phyloP scores from a whole-genome alignment of 2,797 vertebrate genomes.

The Danio choprae region DNA sequence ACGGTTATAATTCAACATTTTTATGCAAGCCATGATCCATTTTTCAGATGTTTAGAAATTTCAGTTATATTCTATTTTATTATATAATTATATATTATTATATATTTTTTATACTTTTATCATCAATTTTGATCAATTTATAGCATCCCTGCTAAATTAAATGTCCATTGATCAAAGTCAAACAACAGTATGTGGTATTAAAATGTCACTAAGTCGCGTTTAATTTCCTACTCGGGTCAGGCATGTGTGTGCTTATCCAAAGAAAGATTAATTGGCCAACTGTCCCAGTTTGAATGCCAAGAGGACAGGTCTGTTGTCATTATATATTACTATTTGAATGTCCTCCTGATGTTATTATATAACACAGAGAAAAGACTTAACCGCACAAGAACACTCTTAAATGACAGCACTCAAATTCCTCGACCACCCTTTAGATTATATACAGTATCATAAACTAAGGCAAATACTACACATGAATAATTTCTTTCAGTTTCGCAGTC shows the following conservation, averaged over 20 bases:
- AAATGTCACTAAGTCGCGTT: slow-evolving; percentile 29
- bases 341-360: not conserved
- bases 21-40: too few species aligned
- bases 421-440: not conserved
- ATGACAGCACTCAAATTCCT: not conserved
- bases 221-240: slow-evolving; percentile 19
- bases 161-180: not conserved
- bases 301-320: not conserved
- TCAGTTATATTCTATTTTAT: too few species aligned
- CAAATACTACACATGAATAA: not conserved
- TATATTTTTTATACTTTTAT: too few species aligned
- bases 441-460: not conserved
- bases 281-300: slow-evolving; percentile 4
- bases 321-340: not conserved
- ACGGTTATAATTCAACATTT: too few species aligned
- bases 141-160: too few species aligned
- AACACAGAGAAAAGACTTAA: not conserved
- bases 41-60: too few species aligned
- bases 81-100: too few species aligned
- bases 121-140: too few species aligned
- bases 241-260: slow-evolving; percentile 15
- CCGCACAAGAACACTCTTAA: not conserved
- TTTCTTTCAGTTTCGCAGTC: not conserved
- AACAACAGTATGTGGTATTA: slow-evolving; percentile 20
- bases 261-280: not conserved